These are phyloP conservation scores for Daubentonia madagascariensis DNA, from an alignment of 2,113 vertebrate genomes.

Conservation along the genomic window DNA sequence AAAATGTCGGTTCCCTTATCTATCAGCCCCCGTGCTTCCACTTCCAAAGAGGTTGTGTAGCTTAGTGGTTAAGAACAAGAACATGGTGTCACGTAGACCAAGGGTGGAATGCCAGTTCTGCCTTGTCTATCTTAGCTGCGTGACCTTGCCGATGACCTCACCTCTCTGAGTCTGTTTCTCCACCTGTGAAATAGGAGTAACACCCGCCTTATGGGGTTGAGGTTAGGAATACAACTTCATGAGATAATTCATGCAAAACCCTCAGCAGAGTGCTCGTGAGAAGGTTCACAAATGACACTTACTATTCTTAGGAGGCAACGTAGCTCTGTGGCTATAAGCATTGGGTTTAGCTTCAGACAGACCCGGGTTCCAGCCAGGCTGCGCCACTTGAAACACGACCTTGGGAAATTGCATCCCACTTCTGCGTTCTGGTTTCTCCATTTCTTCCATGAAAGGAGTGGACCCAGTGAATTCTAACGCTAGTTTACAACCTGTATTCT, in stretches of 20 bases:
- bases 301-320: not conserved
- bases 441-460: not conserved
- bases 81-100: fast-evolving
- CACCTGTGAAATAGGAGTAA: not conserved
- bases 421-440: not conserved
- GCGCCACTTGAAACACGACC: not conserved
- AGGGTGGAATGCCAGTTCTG: not conserved
- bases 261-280: not conserved
- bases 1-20: not conserved
- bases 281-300: not conserved
- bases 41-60: not conserved
- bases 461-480: not conserved
- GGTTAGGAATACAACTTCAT: no score
- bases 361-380: not conserved
- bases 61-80: not conserved
- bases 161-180: not conserved
- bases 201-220: not conserved
- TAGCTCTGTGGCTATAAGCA: not conserved
- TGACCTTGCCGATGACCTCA: not conserved
- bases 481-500: not conserved
- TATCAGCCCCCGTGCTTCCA: not conserved
- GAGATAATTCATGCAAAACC: not conserved
- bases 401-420: not conserved
- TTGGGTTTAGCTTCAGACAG: not conserved
- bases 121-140: fast-evolving